Percentiles rank a stretch among this genome's conserved stretches.
These are phyloP conservation scores for Myopa testacea DNA, from an alignment of 2,888 invertebrate species.

Conservation along the genomic window DNA sequence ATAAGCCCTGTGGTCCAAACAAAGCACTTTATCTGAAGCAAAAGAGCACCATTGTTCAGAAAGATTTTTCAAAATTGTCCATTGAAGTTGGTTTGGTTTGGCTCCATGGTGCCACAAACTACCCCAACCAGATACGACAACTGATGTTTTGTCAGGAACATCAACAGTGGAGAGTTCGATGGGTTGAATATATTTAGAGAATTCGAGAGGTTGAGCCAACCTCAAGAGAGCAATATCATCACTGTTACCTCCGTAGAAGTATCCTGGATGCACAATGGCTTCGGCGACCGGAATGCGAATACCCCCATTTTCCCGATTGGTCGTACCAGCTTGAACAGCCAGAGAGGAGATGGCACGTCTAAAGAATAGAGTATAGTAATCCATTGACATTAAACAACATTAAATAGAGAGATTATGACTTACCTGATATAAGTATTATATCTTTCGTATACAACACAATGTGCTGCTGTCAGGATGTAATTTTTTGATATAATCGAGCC, in stretches of 20 bases:
- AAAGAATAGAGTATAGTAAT: neutral
- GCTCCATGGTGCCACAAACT: constrained; percentile 41
- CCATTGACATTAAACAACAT: too few species aligned
- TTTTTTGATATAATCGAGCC: constrained; percentile 58
- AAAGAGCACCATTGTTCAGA: neutral
- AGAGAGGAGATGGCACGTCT: constrained; percentile 56
- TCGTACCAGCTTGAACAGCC: constrained; percentile 59
- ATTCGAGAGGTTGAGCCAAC: constrained; percentile 48
- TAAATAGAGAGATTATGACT: neutral
- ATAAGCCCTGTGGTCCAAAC: neutral
- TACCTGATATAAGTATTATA: constrained; percentile 53
- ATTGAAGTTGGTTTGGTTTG: neutral
- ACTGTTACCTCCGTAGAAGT: too few species aligned
- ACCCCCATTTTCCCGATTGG: constrained; percentile 60
- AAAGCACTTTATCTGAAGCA: neutral
- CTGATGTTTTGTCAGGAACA: constrained; percentile 48
- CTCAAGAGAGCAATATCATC: constrained; percentile 58
- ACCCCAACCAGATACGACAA: constrained; percentile 63
- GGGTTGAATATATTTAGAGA: constrained; percentile 50
- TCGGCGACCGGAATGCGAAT: constrained; percentile 50
- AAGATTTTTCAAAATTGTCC: neutral
- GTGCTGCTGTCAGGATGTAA: constrained; percentile 62
- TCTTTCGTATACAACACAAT: constrained; percentile 58
- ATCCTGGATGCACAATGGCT: neutral
- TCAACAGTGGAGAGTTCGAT: constrained; percentile 49